phyloP scores from a whole-genome alignment of 2,797 vertebrate genomes.

The Macrochelys suwanniensis region DNA sequence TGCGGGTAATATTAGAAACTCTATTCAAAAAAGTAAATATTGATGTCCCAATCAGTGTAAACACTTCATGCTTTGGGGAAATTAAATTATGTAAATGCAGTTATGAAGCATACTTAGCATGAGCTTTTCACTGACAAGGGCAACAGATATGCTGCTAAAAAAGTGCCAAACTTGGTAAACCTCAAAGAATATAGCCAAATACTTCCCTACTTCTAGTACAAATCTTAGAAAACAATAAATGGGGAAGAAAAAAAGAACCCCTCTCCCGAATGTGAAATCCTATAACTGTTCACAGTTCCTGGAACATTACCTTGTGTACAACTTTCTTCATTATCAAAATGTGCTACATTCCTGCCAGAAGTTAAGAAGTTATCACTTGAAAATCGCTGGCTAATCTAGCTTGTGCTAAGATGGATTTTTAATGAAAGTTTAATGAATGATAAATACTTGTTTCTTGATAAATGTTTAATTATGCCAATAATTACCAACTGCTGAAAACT shows the following conservation, averaged over 20 bases:
- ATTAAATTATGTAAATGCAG: constrained; percentile 55
- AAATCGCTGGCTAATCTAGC: constrained; percentile 85
- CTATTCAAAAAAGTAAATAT: constrained; percentile 34
- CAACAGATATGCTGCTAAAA: constrained; percentile 43
- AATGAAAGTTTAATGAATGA: constrained; percentile 91
- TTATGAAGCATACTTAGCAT: constrained; percentile 37
- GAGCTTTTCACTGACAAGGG: constrained; percentile 54
- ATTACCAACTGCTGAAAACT: constrained; percentile 90
- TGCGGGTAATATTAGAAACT: constrained; percentile 38
- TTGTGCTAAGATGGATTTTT: constrained; percentile 85
- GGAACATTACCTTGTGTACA: constrained; percentile 48
- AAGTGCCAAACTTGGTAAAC: constrained; percentile 51
- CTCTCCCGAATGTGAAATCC: constrained; percentile 39
- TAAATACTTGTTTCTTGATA: constrained; percentile 90
- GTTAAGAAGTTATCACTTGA: constrained; percentile 82
- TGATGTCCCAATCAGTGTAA: constrained; percentile 24
- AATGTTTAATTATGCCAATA: constrained; percentile 92
- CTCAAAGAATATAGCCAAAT: constrained; percentile 34
- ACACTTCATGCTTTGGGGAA: constrained; percentile 32
- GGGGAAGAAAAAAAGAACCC: constrained; percentile 9
- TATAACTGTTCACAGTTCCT: constrained; percentile 44
- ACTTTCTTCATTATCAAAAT: constrained; percentile 61
- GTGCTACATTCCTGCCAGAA: constrained; percentile 76
- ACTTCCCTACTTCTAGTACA: constrained; percentile 14
- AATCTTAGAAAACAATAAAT: constrained; percentile 50